phyloP scores from a whole-genome alignment of 2,113 vertebrate genomes.

The Stictonetta naevosa region DNA sequence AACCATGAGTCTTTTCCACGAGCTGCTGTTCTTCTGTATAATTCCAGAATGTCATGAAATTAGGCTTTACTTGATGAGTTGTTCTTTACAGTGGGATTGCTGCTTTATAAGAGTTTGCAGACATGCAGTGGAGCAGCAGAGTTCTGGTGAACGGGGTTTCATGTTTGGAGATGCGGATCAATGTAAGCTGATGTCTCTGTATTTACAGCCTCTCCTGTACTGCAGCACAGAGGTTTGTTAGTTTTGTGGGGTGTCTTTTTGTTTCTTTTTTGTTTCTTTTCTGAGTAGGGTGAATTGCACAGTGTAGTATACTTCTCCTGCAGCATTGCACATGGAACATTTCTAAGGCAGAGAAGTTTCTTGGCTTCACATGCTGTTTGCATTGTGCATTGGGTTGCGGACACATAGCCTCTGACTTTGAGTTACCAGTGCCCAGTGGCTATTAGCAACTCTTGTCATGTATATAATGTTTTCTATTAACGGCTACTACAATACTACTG shows the following conservation, averaged over 20 bases:
- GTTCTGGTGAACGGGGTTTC: background rate
- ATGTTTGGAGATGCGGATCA: background rate
- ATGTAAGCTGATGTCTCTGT: background rate
- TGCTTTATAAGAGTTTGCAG: background rate
- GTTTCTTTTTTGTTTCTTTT: background rate
- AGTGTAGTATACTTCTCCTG: background rate
- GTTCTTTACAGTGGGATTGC: background rate
- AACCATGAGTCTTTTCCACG: background rate
- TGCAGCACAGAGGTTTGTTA: background rate
- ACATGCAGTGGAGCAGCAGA: background rate
- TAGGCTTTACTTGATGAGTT: background rate
- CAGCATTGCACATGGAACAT: background rate
- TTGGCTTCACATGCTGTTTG: background rate
- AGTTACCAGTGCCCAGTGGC: background rate
- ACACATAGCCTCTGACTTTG: background rate
- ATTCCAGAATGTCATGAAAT: background rate
- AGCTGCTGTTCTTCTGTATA: conserved; percentile 11
- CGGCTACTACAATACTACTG: background rate
- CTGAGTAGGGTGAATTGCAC: background rate
- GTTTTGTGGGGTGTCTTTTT: too few species aligned
- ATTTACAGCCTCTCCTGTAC: background rate
- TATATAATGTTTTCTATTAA: background rate
- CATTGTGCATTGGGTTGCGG: background rate
- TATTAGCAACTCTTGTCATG: background rate
- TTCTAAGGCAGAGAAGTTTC: background rate